Percentiles rank a stretch among this genome's conserved stretches.
phyloP scores from a whole-genome alignment of 2,888 invertebrate species.

The Eulithis prunata region DNA sequence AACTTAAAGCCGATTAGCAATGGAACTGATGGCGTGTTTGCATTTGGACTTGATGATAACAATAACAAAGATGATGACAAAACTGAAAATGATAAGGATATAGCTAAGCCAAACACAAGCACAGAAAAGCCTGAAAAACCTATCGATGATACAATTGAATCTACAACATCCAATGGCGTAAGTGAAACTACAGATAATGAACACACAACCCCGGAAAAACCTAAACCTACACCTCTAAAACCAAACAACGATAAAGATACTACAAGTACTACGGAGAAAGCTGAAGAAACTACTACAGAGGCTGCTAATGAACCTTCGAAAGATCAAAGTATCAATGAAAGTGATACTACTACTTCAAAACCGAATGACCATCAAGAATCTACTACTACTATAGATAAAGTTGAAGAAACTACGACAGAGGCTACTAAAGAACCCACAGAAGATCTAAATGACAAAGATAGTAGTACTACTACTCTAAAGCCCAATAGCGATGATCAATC shows the following conservation, averaged over 20 bases:
- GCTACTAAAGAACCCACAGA: neutral
- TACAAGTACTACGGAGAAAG: neutral
- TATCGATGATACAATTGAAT: slow-evolving; percentile 12
- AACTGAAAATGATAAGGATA: slow-evolving; percentile 2
- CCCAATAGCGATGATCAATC: neutral
- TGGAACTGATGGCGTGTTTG: slow-evolving; percentile 37
- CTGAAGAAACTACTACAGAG: slow-evolving; percentile 8
- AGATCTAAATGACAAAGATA: neutral
- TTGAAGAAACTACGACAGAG: slow-evolving; percentile 1
- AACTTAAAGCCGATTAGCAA: slow-evolving; percentile 41
- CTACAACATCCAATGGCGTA: neutral
- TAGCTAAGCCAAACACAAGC: slow-evolving; percentile 4
- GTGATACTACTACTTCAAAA: too few relatives aligned
- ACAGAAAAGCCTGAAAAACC: slow-evolving; percentile 10
- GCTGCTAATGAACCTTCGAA: neutral
- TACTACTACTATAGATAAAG: neutral
- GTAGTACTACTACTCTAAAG: too few relatives aligned
- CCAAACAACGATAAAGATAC: slow-evolving; percentile 1
- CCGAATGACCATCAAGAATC: neutral
- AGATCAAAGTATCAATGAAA: neutral
- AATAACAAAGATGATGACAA: slow-evolving; percentile 18
- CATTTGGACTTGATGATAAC: slow-evolving; percentile 30
- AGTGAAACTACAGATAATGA: neutral
- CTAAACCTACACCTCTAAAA: slow-evolving; percentile 23
- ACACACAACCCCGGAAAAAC: neutral